These are phyloP conservation scores for Manacus vitellinus DNA, from an alignment of 2,113 vertebrate genomes.

Conservation along the genomic window DNA sequence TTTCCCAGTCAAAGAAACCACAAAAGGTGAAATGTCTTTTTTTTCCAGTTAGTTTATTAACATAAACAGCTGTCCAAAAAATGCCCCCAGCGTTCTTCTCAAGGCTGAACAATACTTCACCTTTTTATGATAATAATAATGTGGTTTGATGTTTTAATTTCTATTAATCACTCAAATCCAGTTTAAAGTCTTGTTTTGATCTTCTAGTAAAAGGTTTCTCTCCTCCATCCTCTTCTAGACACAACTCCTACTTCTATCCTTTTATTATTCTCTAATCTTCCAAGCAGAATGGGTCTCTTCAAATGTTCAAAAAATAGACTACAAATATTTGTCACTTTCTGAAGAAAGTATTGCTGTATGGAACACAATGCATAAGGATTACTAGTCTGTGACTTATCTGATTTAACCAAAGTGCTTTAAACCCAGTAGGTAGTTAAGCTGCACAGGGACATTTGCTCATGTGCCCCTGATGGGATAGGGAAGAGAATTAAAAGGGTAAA, in stretches of 20 bases:
- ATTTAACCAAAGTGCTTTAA: background rate
- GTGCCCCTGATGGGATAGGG: rapidly evolving
- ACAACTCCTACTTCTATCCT: background rate
- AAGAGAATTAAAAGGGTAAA: background rate
- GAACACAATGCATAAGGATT: background rate
- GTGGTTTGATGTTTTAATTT: background rate
- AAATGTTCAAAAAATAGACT: background rate
- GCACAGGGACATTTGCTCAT: rapidly evolving
- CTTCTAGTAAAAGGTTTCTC: background rate
- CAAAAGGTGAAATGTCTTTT: background rate
- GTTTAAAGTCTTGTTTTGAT: background rate
- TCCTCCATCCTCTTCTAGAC: background rate
- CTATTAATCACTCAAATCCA: background rate
- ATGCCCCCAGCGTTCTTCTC: background rate
- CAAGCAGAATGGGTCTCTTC: background rate
- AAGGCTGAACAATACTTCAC: background rate
- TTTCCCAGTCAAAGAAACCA: background rate
- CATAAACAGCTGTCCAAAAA: background rate
- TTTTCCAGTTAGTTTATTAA: background rate
- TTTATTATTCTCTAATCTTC: background rate
- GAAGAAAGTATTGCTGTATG: background rate
- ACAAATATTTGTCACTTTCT: background rate
- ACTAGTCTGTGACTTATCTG: background rate
- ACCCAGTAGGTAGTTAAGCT: background rate
- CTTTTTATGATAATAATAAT: background rate